Evolutionary conservation across 2,797 vertebrate genomes (phyloP).

Genomic region (Paramormyrops hopkinsi): DNA sequence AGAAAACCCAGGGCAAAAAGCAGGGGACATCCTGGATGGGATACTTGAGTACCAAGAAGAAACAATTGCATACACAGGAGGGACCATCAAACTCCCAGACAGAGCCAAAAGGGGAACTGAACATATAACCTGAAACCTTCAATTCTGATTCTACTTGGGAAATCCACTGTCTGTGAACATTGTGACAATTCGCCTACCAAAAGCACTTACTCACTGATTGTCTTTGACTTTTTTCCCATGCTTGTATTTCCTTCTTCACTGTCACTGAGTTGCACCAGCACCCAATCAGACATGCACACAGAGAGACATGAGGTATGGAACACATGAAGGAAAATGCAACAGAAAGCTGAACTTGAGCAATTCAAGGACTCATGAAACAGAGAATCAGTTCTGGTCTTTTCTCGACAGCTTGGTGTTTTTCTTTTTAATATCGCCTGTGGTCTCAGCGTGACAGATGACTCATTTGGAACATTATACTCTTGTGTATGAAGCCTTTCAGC

Average conservation of each 20-base stretch:
- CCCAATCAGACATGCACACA: neutral
- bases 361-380: neutral
- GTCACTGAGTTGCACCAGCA: neutral
- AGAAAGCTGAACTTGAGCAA: neutral
- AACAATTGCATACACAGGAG: neutral
- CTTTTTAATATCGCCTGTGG: neutral
- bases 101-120: neutral
- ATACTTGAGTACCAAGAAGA: neutral
- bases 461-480: neutral
- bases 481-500: neutral
- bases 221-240: neutral
- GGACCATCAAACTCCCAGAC: neutral
- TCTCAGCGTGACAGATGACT: neutral
- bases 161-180: neutral
- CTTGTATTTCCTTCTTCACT: neutral
- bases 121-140: neutral
- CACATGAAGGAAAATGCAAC: neutral
- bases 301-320: neutral
- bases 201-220: neutral
- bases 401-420: neutral
- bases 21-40: neutral
- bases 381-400: neutral
- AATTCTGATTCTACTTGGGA: neutral
- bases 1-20: neutral
- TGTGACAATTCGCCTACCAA: neutral